phyloP scores from a whole-genome alignment of 2,113 vertebrate genomes.

The Onychostoma macrolepis region DNA sequence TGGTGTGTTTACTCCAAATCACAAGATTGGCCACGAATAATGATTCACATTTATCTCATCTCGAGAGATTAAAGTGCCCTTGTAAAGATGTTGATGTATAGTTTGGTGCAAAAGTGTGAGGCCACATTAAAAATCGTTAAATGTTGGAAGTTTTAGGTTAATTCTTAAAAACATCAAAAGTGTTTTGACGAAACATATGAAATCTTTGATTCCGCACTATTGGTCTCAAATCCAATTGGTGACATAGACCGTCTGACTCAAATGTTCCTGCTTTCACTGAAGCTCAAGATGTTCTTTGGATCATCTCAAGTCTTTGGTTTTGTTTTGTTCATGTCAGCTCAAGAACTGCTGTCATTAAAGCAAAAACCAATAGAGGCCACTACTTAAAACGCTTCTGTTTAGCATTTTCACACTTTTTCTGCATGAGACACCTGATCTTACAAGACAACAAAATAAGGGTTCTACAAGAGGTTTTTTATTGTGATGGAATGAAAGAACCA shows the following conservation, averaged over 20 bases:
- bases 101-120: not conserved
- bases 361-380: not conserved
- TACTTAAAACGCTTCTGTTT: not conserved
- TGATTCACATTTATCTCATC: not conserved
- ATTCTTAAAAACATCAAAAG: not conserved
- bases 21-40: not conserved
- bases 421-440: not conserved
- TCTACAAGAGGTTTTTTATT: not conserved
- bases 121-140: not conserved
- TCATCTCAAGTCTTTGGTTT: not conserved
- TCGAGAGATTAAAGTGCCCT: not conserved
- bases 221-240: not conserved
- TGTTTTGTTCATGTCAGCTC: not conserved
- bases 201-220: not conserved
- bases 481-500: not conserved
- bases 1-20: not conserved
- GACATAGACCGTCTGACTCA: not conserved
- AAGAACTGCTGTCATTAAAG: not conserved
- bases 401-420: no score
- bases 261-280: not conserved
- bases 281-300: not conserved
- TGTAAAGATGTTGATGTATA: not conserved
- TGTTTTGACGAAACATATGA: not conserved
- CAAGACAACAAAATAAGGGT: not conserved
- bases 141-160: not conserved